phyloP scores from a whole-genome alignment of 1,140 invertebrate species.

The Drosophila sechellia region DNA sequence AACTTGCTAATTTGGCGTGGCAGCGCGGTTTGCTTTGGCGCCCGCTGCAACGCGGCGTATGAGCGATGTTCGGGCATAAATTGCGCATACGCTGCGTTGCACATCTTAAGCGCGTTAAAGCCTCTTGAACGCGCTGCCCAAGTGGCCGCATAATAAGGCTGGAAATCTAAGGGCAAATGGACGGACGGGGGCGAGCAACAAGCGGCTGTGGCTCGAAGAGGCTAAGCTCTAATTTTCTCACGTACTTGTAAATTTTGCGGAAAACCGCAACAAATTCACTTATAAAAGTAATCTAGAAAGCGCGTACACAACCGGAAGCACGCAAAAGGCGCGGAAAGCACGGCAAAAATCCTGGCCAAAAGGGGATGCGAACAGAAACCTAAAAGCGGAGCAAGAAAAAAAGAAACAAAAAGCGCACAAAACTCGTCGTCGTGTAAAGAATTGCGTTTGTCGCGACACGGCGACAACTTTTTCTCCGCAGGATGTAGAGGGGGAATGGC shows the following conservation, averaged over 20 bases:
- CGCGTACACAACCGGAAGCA: conserved; percentile 78
- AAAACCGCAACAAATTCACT: conserved; percentile 83
- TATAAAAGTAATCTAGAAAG: conserved; percentile 83
- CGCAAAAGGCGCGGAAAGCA: conserved; percentile 48
- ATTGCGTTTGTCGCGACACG: conserved; percentile 78
- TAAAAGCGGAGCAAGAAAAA: conserved; percentile 26
- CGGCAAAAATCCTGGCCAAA: conserved; percentile 23
- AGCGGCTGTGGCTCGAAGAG: conserved; percentile 57
- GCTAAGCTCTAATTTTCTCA: conserved; percentile 83
- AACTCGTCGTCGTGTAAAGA: conserved; percentile 64
- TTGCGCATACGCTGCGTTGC: conserved; percentile 63
- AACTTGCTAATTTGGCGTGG: conserved; percentile 65
- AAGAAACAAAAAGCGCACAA: conserved; percentile 46
- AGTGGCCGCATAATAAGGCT: conserved; percentile 36
- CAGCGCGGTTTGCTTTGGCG: conserved; percentile 8
- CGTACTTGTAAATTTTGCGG: conserved; percentile 83
- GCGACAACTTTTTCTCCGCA: conserved; percentile 68
- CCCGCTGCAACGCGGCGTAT: conserved; percentile 47
- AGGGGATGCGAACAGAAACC: conserved; percentile 15
- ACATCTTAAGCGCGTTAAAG: conserved; percentile 39
- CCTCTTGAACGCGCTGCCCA: conserved; percentile 12
- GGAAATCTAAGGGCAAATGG: neutral
- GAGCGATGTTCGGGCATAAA: conserved; percentile 49
- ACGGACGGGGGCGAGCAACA: conserved; percentile 46
- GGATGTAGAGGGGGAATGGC: neutral